Conservation (phyloP, 1,140 invertebrate species). For the Archegozetes longisetosus region DNA sequence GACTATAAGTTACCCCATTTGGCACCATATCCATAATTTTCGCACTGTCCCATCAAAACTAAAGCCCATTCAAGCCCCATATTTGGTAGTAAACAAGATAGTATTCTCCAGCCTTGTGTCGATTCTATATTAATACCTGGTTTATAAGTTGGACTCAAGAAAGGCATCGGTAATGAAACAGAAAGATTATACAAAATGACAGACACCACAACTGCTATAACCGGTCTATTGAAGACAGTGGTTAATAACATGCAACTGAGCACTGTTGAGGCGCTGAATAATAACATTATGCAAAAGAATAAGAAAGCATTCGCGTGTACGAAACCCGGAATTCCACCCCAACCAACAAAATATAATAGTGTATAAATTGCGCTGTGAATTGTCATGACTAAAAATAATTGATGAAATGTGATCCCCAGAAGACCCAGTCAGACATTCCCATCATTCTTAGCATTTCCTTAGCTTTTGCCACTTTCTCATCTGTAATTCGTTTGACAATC, state of each 20-base stretch:
- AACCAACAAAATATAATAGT: neutral
- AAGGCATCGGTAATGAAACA: too few relatives aligned
- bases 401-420: conserved; percentile 44
- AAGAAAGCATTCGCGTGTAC: neutral
- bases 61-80: conserved; percentile 7
- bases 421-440: conserved; percentile 40
- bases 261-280: conserved; percentile 1
- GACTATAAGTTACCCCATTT: conserved; percentile 25
- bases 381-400: conserved; percentile 37
- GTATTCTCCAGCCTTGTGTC: too few relatives aligned
- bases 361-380: conserved; percentile 33
- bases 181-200: conserved; percentile 20
- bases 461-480: too few relatives aligned
- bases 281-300: neutral
- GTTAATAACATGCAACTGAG: conserved; percentile 1
- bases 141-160: too few relatives aligned
- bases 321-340: neutral
- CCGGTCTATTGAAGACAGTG: conserved; percentile 8
- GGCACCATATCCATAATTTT: conserved; percentile 24
- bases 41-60: conserved; percentile 12
- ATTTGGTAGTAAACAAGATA: conserved; percentile 10
- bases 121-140: too few relatives aligned
- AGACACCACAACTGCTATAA: neutral
- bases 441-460: conserved; percentile 43
- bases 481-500: too few relatives aligned